phyloP scores from a whole-genome alignment of 2,888 invertebrate species.

The Venusia cambrica region DNA sequence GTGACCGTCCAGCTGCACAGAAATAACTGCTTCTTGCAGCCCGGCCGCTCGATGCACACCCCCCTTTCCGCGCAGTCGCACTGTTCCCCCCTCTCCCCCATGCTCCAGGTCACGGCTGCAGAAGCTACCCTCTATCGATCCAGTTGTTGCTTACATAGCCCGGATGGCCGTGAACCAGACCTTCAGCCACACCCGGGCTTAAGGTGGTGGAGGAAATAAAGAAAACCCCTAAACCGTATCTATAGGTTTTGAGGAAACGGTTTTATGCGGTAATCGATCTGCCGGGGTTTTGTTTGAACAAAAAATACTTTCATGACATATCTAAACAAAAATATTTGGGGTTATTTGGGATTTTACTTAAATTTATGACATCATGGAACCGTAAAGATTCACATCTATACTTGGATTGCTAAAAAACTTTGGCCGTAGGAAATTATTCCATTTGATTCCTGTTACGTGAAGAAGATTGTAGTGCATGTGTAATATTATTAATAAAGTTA shows the following conservation, averaged over 20 bases:
- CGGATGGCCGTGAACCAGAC: slow-evolving; percentile 50
- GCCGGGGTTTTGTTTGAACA: no score
- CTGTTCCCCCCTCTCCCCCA: slow-evolving; percentile 32
- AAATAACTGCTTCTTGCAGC: slow-evolving; percentile 78
- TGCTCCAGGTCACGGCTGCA: slow-evolving; percentile 73
- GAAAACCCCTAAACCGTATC: slow-evolving; percentile 1
- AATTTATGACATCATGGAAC: no score
- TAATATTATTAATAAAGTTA: no score
- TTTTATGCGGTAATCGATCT: neutral
- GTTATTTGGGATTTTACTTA: no score
- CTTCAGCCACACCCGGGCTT: slow-evolving; percentile 25
- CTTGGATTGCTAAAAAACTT: no score
- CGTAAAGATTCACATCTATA: no score
- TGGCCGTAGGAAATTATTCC: no score
- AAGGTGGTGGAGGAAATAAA: slow-evolving; percentile 13
- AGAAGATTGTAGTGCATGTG: no score
- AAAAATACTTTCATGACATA: no score
- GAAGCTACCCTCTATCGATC: slow-evolving; percentile 63
- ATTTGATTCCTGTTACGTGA: no score
- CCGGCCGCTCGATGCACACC: slow-evolving; percentile 73
- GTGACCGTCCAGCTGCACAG: slow-evolving; percentile 69
- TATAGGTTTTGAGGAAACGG: neutral
- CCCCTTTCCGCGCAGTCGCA: slow-evolving; percentile 26
- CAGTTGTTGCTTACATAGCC: slow-evolving; percentile 67
- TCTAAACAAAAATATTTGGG: no score